Base-by-base conservation (phyloP, 1,140 invertebrate genomes). In the Dendroctonus valens region DNA sequence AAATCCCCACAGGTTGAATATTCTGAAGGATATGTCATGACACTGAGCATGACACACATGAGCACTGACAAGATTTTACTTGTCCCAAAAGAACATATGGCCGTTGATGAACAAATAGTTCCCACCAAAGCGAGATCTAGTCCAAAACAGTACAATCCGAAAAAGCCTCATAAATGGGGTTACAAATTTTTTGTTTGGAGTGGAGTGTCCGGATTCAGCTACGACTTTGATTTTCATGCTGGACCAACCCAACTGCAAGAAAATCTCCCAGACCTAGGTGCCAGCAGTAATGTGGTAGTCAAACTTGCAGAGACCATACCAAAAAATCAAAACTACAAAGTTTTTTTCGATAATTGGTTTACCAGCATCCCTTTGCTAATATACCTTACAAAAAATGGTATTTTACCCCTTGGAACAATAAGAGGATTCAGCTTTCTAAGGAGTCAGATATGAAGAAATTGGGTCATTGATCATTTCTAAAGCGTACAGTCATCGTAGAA, bases 131-230 rank as follows among this genome's bases (percentile, higher is more conserved):
- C 44, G 6, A 65, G 73, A 42, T 67, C 75, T 48, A 57, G 52
- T 48, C 72, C 78, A 51, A 79, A 79, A 61, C 79, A 80, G 65
- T 80, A 81, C 68, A 73, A 79, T 48, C 75, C 73, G 7, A 75
- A 75, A 42, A 79, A 79, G 59, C 78, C 80, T 11, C 73, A 78
- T 61, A 82, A 81, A 67, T 78, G 77, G 74, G 79, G 79, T 11
- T 78, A 78, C 8, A 82, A 81, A 72, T 70, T 77, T 49, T 80
- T 73, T 69, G 69, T 76, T 42, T 59, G 77, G 14, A 73, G 72
- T 64, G 75, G 73, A 59, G 49, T 70, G 55, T 71, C 72, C 65
- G 78, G 78, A 60, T 75, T 76, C 64, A 67, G 75, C 75, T n/a
- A n/a, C n/a, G n/a, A n/a, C n/a, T n/a, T n/a, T n/a, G n/a, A n/a